These are phyloP conservation scores for Cheilosia vulpina DNA, from an alignment of 2,888 invertebrate species.

Conservation along the genomic window DNA sequence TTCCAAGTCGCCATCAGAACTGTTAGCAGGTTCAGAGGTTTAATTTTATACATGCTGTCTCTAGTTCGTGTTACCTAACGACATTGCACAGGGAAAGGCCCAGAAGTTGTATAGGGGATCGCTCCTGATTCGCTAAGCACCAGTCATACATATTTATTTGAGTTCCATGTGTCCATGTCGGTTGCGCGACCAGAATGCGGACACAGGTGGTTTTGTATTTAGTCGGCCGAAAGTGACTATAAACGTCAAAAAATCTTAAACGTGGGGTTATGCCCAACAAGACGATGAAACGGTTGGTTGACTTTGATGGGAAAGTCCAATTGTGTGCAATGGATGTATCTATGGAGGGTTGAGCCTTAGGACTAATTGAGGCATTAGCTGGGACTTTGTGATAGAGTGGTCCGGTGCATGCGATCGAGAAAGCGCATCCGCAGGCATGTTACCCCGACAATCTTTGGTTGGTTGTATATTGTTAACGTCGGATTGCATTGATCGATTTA, in stretches of 20 bases:
- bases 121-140: slow-evolving; percentile 59
- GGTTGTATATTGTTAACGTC: no score
- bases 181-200: background rate
- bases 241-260: slow-evolving; percentile 56
- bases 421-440: no score
- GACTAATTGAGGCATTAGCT: slow-evolving; percentile 10
- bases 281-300: slow-evolving; percentile 63
- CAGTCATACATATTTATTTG: slow-evolving; percentile 66
- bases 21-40: slow-evolving; percentile 40
- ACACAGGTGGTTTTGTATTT: slow-evolving; percentile 49
- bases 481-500: no score
- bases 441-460: no score
- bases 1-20: background rate
- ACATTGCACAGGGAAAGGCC: slow-evolving; percentile 22
- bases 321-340: background rate
- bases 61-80: slow-evolving; percentile 2
- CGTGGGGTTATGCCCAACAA: slow-evolving; percentile 29
- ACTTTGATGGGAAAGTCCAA: slow-evolving; percentile 26
- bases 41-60: slow-evolving; percentile 44
- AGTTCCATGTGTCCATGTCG: slow-evolving; percentile 3
- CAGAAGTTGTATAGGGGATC: slow-evolving; percentile 30
- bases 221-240: slow-evolving; percentile 41
- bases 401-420: no score
- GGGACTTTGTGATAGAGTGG: background rate
- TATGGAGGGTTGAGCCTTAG: background rate